phyloP scores from a whole-genome alignment of 2,888 invertebrate genomes.

The Autographa gamma region DNA sequence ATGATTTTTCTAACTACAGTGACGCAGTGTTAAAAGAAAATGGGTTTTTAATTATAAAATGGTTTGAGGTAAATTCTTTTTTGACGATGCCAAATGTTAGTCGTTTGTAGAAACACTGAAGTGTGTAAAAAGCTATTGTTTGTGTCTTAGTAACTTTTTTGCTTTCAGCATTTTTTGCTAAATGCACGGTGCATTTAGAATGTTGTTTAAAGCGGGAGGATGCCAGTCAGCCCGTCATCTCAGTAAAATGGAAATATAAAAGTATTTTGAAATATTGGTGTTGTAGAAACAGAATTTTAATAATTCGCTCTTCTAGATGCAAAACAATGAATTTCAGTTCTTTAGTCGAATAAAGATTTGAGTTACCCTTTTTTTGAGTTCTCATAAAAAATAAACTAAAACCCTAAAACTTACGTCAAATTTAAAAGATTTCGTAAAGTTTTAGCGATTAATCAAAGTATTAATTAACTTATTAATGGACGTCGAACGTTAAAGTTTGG shows the following conservation, averaged over 20 bases:
- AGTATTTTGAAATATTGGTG: not conserved
- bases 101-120: not conserved
- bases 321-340: conserved; percentile 11
- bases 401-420: too few species aligned
- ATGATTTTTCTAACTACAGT: conserved; percentile 38
- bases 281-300: not conserved
- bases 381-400: too few species aligned
- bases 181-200: conserved; percentile 3
- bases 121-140: not conserved
- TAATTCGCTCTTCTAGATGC: not conserved
- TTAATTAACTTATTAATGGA: not conserved
- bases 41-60: conserved; percentile 5
- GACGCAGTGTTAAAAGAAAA: conserved; percentile 3
- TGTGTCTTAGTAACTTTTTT: not conserved
- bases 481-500: not conserved
- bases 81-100: not conserved
- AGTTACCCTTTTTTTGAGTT: too few species aligned
- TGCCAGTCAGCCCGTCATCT: not conserved
- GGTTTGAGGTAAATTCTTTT: not conserved
- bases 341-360: not conserved
- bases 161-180: not conserved
- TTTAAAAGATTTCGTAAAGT: too few species aligned
- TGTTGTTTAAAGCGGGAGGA: not conserved
- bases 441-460: too few species aligned
- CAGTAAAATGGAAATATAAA: not conserved